Base-by-base conservation (phyloP, 2,888 invertebrate genomes). In the Drosophila merina region DNA sequence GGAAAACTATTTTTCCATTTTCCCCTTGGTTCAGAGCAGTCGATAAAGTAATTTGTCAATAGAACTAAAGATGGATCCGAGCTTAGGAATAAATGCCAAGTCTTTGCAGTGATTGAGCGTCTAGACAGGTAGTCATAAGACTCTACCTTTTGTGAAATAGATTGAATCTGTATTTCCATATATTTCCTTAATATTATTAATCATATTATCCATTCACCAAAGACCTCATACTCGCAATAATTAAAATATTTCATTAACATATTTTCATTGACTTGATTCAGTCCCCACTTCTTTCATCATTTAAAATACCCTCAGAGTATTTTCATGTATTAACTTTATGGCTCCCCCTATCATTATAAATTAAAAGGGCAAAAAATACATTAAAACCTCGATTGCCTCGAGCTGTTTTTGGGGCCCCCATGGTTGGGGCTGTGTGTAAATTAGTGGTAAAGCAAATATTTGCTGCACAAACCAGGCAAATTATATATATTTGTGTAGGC, bases 31-130 rank as follows among this genome's bases (percentile, higher is more conserved):
- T 63, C 38, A 56, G 47, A 56, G 47, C 50, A 54, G 82, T 76
- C 75, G 71, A 75, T 82, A 62, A 50, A 70, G 71, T 59, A 70
- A 82, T 82, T 82, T 80, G 78, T 78, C 76, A 69, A 78, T 80
- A 75, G 71, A 72, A 45, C 63, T 75, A 56, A 58, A 50, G 56
- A 58, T 28, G 42, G 42, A 48, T 28, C 1, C 12, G 25, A 36
- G 12, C 33, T 14, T 8, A n/a, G 20, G 20, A 42, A 58, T 10
- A 38, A 36, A 45, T 49, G 26, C 20, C 9, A 30, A 8, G 31
- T 33, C 8, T 12, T 44, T 10, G 4, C 4, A 3, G 4, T 14
- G 36, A 50, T 33, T 8, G 9, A 33, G 1, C 0, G 10, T 12
- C 10, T 44, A 12, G 33, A 50, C 12, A 30, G 12, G 28, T 8